Percentiles rank a stretch among this genome's conserved stretches.
These are phyloP conservation scores for Mythimna impura DNA, from an alignment of 2,888 invertebrate genomes.

Conservation along the genomic window DNA sequence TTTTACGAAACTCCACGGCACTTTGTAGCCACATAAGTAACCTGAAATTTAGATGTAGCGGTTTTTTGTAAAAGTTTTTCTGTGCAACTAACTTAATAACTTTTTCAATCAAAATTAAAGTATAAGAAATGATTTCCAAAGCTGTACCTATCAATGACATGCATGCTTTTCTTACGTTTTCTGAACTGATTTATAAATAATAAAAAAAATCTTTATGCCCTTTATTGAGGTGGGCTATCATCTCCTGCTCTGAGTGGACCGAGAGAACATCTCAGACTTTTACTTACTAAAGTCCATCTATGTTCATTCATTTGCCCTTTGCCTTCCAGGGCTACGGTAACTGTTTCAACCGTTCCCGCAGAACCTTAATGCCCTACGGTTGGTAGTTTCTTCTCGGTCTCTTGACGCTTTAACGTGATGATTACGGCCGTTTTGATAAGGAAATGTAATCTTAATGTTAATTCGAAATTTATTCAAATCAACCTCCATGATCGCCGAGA, in stretches of 20 bases:
- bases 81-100: background rate
- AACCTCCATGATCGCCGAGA: conserved; percentile 41
- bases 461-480: conserved; percentile 61
- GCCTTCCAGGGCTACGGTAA: too few relatives aligned
- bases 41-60: background rate
- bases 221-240: too few relatives aligned
- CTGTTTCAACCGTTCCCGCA: too few relatives aligned
- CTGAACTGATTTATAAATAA: background rate
- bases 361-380: background rate
- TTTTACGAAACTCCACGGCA: too few relatives aligned
- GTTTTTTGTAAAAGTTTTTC: background rate
- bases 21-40: too few relatives aligned
- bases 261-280: too few relatives aligned
- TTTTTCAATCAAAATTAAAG: background rate
- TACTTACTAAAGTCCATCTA: too few relatives aligned
- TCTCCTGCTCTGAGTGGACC: too few relatives aligned
- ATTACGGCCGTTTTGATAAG: conserved; percentile 57
- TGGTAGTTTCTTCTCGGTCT: conserved; percentile 33
- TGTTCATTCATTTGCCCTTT: too few relatives aligned
- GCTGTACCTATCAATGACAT: background rate
- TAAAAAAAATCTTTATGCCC: background rate
- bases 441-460: conserved; percentile 60
- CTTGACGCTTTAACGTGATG: conserved; percentile 36
- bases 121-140: too few relatives aligned
- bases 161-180: background rate